phyloP scores from a whole-genome alignment of 2,113 vertebrate species.

The Australoheros scitulus region DNA sequence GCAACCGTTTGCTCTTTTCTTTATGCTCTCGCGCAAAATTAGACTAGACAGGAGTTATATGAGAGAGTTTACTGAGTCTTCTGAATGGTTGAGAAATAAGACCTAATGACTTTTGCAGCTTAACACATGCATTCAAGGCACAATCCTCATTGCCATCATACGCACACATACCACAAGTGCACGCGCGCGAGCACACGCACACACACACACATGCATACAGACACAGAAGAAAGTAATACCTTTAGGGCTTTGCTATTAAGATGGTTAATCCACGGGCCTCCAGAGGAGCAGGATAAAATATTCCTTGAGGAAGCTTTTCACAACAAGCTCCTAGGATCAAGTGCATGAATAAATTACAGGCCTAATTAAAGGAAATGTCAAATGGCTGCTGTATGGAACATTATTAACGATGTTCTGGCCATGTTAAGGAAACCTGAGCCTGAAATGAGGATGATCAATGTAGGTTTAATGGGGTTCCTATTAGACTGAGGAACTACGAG shows the following conservation, averaged over 20 bases:
- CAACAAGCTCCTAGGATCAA: constrained; percentile 80
- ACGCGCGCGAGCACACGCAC: neutral
- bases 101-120: constrained; percentile 75
- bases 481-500: constrained; percentile 53
- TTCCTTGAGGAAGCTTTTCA: constrained; percentile 79
- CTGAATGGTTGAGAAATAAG: constrained; percentile 63
- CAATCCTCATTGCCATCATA: constrained; percentile 32
- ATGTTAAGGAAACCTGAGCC: constrained; percentile 67
- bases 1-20: constrained; percentile 76
- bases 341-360: constrained; percentile 83
- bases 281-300: constrained; percentile 72
- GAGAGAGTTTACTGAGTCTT: constrained; percentile 49
- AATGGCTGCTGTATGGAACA: constrained; percentile 73
- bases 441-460: constrained; percentile 75
- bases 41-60: constrained; percentile 49
- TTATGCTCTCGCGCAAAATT: constrained; percentile 59
- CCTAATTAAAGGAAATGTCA: constrained; percentile 85
- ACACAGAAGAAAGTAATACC: constrained; percentile 66
- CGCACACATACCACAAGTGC: neutral
- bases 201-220: constrained; percentile 19
- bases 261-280: constrained; percentile 75
- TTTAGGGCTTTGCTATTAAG: constrained; percentile 76
- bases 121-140: constrained; percentile 54
- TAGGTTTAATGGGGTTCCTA: constrained; percentile 69
- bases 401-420: constrained; percentile 74